Evolutionary conservation across 2,888 invertebrate species (phyloP).

Genomic region (Escarpia spicata): DNA sequence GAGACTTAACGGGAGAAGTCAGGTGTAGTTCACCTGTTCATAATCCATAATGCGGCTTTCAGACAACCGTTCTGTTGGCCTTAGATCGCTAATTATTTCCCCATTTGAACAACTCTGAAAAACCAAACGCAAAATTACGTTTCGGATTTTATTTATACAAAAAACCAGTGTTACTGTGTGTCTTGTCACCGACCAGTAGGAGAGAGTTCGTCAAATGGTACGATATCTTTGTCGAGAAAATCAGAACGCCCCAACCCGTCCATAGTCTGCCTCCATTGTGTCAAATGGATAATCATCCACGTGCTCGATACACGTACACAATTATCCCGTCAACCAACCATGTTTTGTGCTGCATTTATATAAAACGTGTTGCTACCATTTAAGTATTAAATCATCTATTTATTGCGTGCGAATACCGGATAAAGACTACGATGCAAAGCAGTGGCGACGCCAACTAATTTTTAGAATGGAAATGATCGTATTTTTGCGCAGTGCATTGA

Average conservation of each 20-base stretch:
- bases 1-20: neutral
- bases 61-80: neutral
- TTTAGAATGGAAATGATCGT: too few relatives aligned
- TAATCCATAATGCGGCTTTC: conserved; percentile 9
- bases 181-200: neutral
- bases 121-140: neutral
- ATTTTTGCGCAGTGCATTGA: too few relatives aligned
- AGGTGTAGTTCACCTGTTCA: neutral
- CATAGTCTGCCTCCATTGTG: neutral
- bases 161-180: neutral
- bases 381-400: too few relatives aligned
- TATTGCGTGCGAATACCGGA: too few relatives aligned
- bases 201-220: neutral
- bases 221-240: neutral
- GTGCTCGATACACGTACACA: too few relatives aligned
- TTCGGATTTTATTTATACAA: neutral
- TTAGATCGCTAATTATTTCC: neutral
- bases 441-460: too few relatives aligned
- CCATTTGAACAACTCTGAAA: conserved; percentile 16
- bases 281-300: too few relatives aligned
- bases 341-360: too few relatives aligned
- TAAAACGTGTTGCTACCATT: too few relatives aligned
- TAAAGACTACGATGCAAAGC: too few relatives aligned
- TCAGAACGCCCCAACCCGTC: neutral
- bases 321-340: too few relatives aligned